Conservation (phyloP, 1,140 invertebrate species). For the Hylaeus volcanicus region DNA sequence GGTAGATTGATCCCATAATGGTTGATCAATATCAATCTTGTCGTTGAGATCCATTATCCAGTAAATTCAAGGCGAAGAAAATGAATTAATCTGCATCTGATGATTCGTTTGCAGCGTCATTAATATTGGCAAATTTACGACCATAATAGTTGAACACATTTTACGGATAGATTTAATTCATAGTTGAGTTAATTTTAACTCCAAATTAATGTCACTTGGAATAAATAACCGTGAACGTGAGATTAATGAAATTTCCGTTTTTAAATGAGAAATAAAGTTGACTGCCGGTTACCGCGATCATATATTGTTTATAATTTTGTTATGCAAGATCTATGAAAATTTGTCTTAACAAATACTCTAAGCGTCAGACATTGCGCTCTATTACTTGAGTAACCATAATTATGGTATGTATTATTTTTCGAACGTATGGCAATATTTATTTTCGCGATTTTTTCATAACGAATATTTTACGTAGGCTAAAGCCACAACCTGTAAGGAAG, state of each 20-base stretch:
- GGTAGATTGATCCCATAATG: slow-evolving; percentile 84
- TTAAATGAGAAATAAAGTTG: neutral
- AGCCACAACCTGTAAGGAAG: slow-evolving; percentile 75
- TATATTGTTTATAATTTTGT: slow-evolving; percentile 9
- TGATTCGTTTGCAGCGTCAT: too few relatives aligned
- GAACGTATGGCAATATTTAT: neutral
- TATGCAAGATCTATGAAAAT: neutral
- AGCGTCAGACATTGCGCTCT: neutral
- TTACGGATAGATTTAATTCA: too few relatives aligned
- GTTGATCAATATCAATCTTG: slow-evolving; percentile 81
- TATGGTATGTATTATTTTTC: slow-evolving; percentile 10
- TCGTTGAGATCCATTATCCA: too few relatives aligned
- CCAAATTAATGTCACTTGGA: neutral
- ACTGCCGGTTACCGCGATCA: neutral
- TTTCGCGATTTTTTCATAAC: neutral
- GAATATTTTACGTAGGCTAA: slow-evolving; percentile 52
- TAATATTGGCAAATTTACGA: too few relatives aligned
- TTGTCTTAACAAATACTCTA: neutral
- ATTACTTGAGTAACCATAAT: neutral
- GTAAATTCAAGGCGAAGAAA: too few relatives aligned
- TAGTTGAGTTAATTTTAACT: neutral
- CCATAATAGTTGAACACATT: too few relatives aligned
- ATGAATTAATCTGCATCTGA: too few relatives aligned
- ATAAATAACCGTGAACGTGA: neutral
- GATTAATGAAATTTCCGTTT: neutral